Base-by-base conservation (phyloP, 64 coral and sea anemone species). In the Hydrozoanthus tunicans region DNA sequence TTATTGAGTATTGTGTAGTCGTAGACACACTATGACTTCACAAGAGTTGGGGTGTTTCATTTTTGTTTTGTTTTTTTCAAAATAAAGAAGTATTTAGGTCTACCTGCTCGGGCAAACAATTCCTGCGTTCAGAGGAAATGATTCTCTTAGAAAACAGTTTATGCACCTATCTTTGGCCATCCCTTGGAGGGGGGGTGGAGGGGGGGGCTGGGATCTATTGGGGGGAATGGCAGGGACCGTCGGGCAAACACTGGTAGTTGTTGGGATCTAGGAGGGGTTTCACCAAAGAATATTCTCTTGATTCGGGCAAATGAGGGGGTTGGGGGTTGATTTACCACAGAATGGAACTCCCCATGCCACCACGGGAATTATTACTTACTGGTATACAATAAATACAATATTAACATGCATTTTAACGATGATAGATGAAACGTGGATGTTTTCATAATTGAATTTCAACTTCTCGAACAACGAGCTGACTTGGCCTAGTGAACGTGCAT, bases 291-390 rank as follows among this genome's bases (percentile, higher is more conserved):
- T 17, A 14, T 68, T 15, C 65, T 4, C 65, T 68, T 68, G 65
- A n/a, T 12, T 68, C 65, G 65, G 65, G 0, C 32, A 43, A 43
- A 0, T 43, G 65, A 12, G 20, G 20, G 14, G n/a, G 8, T n/a
- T 12, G 2, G 24, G 17, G 23, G 9, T 73, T 73, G 24, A 73
- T 73, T 43, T 73, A n/a, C 70, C 23, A 32, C 23, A 27, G 24
- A 27, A 26, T 43, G 0, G 17, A 43, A 63, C 70, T 73, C 70
- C 32, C 32, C 32, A 43, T 43, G 2, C 20, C 70, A 73, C 70
- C 70, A 73, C 70, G 70, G 23, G 25, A 73, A 73, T 27, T 73
- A 73, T 79, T 79, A 79, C 77, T 58, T 79, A 57, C 77, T 58
- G 77, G 9, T 57, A 57, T 77, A 77, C 74, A 77, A 77, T 77